Evolutionary conservation across 2,888 invertebrate species (phyloP), one percentile per base, ranked within the genome.

Genomic region (Tribolium freemani): DNA sequence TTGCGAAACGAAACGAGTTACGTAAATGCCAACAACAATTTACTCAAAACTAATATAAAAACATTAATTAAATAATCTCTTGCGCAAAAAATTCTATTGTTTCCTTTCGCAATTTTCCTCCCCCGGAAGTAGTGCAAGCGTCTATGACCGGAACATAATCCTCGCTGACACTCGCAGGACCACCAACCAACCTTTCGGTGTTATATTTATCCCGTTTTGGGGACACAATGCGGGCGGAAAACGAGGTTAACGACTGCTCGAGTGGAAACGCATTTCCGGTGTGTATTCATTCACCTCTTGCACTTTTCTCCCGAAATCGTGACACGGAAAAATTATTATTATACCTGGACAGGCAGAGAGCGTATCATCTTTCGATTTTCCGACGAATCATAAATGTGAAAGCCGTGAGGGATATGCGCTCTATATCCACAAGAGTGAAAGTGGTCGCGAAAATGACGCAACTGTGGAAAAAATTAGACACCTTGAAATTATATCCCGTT

Each of bases 161-260:
- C n/a, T n/a, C n/a, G n/a, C n/a, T n/a, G n/a, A n/a, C n/a, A n/a
- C n/a, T n/a, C 5, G 48, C 61, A 63, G 63, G 45, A 66, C 46
- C n/a, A 26, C 66, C 53, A 66, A n/a, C n/a, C n/a, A n/a, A 66
- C 66, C 66, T 44, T 54, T 66, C 10, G 45, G 53, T n/a, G n/a
- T 54, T 67, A 67, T 48, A 60, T 60, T 60, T 69, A 69, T 50
- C 51, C 63, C 54, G 46, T 75, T 76, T 76, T 69, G 67, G 69
- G 75, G 72, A 71, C 73, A 69, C 38, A 73, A 73, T 76, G 75
- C 75, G 75, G 76, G 75, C 75, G 76, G 76, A 64, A 70, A 76
- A 75, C 69, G 70, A 75, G 75, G 76, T 75, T 76, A 76, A 76
- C 69, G 76, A 75, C 75, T 71, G 61, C 54, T 57, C 61, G 60